These are phyloP conservation scores for Enchytraeus crypticus DNA, from an alignment of 2,888 invertebrate genomes.

Conservation along the genomic window DNA sequence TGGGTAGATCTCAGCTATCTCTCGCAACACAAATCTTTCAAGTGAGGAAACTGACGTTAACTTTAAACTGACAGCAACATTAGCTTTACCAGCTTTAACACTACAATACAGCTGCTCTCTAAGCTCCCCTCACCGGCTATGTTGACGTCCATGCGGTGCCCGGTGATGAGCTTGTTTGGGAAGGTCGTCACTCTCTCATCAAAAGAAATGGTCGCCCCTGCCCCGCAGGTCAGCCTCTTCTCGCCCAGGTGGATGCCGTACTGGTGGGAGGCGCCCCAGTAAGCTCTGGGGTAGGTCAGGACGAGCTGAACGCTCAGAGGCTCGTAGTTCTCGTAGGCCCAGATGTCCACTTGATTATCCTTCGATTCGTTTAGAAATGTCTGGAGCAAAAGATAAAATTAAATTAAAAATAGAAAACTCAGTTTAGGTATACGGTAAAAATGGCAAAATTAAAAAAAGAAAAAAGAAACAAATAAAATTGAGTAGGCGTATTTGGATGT, in stretches of 20 bases:
- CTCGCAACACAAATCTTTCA: too few species aligned
- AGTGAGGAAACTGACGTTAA: too few species aligned
- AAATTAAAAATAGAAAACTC: background rate
- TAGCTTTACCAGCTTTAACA: too few species aligned
- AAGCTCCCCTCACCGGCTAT: conserved; percentile 30
- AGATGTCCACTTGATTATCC: conserved; percentile 30
- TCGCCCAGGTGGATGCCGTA: conserved; percentile 34
- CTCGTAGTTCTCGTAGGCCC: conserved; percentile 32
- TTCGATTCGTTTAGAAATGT: conserved; percentile 30
- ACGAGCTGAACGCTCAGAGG: conserved; percentile 21
- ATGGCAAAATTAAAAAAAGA: background rate
- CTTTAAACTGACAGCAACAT: too few species aligned
- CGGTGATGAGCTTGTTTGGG: conserved; percentile 30
- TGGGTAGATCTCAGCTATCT: too few species aligned
- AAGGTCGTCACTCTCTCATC: conserved; percentile 21
- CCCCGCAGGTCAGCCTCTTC: conserved; percentile 29
- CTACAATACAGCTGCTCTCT: background rate
- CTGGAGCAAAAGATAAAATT: conserved; percentile 31
- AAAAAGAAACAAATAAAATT: background rate
- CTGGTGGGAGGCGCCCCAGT: conserved; percentile 33
- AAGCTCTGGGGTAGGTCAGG: conserved; percentile 20
- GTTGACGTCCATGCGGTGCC: conserved; percentile 22
- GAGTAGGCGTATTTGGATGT: background rate
- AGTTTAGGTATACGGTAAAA: too few species aligned
- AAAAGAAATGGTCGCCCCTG: conserved; percentile 20